Conservation (phyloP, 2,797 vertebrate genomes). For the Gobio occitaniae region DNA sequence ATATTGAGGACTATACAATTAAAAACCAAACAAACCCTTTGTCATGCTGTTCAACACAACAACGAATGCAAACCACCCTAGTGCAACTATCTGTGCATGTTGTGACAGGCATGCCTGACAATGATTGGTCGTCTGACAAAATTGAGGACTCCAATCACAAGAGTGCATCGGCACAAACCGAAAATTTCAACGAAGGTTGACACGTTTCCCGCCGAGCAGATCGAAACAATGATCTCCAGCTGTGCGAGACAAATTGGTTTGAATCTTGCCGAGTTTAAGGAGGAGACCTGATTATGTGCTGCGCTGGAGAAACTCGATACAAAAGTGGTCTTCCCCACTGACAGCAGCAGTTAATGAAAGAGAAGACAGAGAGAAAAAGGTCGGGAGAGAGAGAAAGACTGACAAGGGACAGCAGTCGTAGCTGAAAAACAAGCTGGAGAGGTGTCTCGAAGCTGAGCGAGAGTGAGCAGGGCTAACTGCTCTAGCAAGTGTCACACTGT, state of each 20-base stretch:
- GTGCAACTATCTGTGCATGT: background rate
- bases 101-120: conserved; percentile 8
- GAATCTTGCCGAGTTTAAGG: conserved; percentile 73
- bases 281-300: conserved; percentile 67
- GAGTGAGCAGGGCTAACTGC: conserved; percentile 41
- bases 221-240: conserved; percentile 77
- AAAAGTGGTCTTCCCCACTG: conserved; percentile 54
- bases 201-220: conserved; percentile 67
- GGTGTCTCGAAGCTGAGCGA: conserved; percentile 36
- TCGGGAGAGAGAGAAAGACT: conserved; percentile 54
- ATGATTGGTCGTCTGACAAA: conserved; percentile 17
- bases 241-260: conserved; percentile 75
- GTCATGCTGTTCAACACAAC: background rate
- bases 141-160: conserved; percentile 19
- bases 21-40: background rate
- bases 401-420: conserved; percentile 49
- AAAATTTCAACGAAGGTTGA: conserved; percentile 66
- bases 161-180: conserved; percentile 30
- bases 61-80: background rate
- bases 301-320: conserved; percentile 54
- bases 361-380: conserved; percentile 36
- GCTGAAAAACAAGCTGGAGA: conserved; percentile 47
- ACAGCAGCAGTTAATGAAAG: conserved; percentile 64
- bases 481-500: conserved; percentile 35
- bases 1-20: background rate